Evolutionary conservation across 1,140 invertebrate species (phyloP), one percentile per base, ranked within the genome.

Genomic region (Caerostris darwini): DNA sequence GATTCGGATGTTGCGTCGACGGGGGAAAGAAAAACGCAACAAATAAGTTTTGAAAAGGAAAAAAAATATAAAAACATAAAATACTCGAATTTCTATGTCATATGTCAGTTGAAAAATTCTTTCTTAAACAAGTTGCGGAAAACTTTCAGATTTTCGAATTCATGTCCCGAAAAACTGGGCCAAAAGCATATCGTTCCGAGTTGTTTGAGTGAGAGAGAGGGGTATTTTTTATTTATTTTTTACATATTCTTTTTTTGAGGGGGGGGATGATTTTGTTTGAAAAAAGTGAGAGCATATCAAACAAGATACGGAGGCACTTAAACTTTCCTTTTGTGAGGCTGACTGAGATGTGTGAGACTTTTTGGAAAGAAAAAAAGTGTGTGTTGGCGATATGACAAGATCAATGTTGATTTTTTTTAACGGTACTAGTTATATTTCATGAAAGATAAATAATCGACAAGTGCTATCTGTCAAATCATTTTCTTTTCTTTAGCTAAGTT

Each of bases 111-210:
- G 50, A 77, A 77, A 77, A 77, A 50, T 77, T 77, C 69, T 53
- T 77, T 77, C 71, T 77, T 77, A 77, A 77, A 77, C 71, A 77
- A 77, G 71, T 77, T 77, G 71, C 71, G 71, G 71, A 53, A 77
- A 77, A 77, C 71, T 77, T 77, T 77, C 71, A 77, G 71, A 77
- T 77, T 77, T 77, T 77, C 19, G 71, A 77, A 77, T 77, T 77
- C 71, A 77, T 77, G 71, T 34, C 14, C 50, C 34, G 34, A 50
- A 77, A n/a, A 77, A 19, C 34, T 77, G 50, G 19, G 34, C 71
- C 69, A 53, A 53, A 77, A 77, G 5, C 7, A 34, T 77, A 77
- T 77, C 34, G 34, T 77, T 77, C 34, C 2, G 71, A 77, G 71
- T 77, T 77, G 71, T 77, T 77, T 77, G 50, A 34, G 34, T 10